Conservation (phyloP, 2,888 invertebrate genomes). For the Scaptomyza caliginosa region DNA sequence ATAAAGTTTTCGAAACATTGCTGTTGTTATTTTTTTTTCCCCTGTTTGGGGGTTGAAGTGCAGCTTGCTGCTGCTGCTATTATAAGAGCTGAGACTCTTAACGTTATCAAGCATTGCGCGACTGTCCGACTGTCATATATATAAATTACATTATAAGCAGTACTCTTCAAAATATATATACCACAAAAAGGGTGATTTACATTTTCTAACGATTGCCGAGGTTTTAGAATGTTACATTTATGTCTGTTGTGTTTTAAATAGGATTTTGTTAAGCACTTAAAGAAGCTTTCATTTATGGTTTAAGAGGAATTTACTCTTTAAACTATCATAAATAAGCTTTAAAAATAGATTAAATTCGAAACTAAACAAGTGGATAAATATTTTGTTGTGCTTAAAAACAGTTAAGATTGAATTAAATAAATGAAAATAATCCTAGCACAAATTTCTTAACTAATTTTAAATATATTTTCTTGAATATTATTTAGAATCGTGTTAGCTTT, state of each 20-base stretch:
- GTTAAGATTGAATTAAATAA: no score
- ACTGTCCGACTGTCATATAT: constrained; percentile 28
- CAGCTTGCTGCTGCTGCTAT: constrained; percentile 31
- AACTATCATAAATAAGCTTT: no score
- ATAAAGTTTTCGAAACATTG: constrained; percentile 41
- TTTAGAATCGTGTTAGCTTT: no score
- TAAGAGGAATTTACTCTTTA: background rate
- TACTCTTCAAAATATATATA: background rate
- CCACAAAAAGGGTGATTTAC: constrained; percentile 7
- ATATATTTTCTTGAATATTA: no score
- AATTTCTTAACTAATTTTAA: no score
- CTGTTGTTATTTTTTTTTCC: background rate
- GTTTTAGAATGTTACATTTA: constrained; percentile 2
- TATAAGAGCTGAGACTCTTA: constrained; percentile 27
- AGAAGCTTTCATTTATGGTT: background rate
- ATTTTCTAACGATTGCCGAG: constrained; percentile 8
- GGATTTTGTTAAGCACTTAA: background rate
- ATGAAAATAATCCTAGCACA: no score
- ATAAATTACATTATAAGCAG: constrained; percentile 29
- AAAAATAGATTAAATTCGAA: no score
- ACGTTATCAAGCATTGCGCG: constrained; percentile 23
- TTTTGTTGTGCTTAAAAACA: no score
- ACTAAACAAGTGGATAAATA: no score
- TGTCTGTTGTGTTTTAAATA: background rate
- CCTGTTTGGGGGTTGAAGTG: constrained; percentile 56